These are phyloP conservation scores for Antennarius maculatus DNA, from an alignment of 2,797 vertebrate species.

Conservation along the genomic window DNA sequence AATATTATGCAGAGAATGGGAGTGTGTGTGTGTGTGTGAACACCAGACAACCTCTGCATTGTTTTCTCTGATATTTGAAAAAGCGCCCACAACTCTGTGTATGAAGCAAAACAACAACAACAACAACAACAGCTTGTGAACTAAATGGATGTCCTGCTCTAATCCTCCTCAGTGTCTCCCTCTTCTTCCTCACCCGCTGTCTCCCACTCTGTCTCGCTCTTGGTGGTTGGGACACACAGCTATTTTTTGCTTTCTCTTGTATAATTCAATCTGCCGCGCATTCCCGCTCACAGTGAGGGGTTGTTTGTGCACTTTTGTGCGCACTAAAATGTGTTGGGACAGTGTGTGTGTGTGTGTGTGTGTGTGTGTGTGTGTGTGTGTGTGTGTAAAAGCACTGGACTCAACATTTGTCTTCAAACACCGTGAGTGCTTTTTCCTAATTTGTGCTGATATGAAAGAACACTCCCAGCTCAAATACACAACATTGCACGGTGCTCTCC, in stretches of 20 bases:
- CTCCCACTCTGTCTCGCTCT: slow-evolving; percentile 36
- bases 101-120: not conserved
- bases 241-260: slow-evolving; percentile 75
- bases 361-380: slow-evolving; percentile 4
- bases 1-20: slow-evolving; percentile 45
- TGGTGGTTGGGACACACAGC: slow-evolving; percentile 63
- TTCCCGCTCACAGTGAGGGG: slow-evolving; percentile 57
- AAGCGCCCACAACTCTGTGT: slow-evolving; percentile 8
- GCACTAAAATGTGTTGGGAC: slow-evolving; percentile 43
- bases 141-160: slow-evolving; percentile 21
- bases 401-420: slow-evolving; percentile 51
- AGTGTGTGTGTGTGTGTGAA: slow-evolving; percentile 8
- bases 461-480: slow-evolving; percentile 57
- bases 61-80: slow-evolving; percentile 2
- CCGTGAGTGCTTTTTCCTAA: slow-evolving; percentile 41
- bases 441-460: slow-evolving; percentile 60
- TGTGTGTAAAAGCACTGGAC: not conserved
- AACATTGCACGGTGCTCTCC: slow-evolving; percentile 46
- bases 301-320: slow-evolving; percentile 56
- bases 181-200: slow-evolving; percentile 29
- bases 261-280: slow-evolving; percentile 74
- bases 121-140: slow-evolving; percentile 9
- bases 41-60: slow-evolving; percentile 8
- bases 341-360: not conserved
- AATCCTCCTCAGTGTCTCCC: slow-evolving; percentile 2